These are phyloP conservation scores for Cydia amplana DNA, from an alignment of 1,140 invertebrate genomes.

Conservation along the genomic window DNA sequence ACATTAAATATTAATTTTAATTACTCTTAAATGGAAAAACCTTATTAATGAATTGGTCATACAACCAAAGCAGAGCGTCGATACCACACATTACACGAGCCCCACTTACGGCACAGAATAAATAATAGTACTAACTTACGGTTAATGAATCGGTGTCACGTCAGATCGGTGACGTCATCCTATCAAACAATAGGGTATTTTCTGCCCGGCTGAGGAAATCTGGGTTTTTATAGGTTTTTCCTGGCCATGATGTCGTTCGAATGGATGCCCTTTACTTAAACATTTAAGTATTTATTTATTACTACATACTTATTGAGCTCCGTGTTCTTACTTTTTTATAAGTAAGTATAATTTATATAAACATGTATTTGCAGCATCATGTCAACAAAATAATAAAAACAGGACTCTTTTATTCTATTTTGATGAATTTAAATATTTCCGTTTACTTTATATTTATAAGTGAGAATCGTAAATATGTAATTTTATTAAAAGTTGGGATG, in stretches of 20 bases:
- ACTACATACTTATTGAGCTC: too few species aligned
- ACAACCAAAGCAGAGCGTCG: background rate
- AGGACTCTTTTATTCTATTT: too few species aligned
- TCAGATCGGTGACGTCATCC: background rate
- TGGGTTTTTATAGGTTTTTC: slow-evolving; percentile 9
- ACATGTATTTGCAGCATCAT: too few species aligned
- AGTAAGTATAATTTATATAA: background rate
- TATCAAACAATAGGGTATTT: slow-evolving; percentile 26
- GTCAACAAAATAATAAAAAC: too few species aligned
- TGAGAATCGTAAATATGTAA: too few species aligned
- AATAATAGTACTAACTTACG: too few species aligned
- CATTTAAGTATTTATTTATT: too few species aligned
- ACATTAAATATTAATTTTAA: background rate
- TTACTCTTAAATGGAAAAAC: background rate
- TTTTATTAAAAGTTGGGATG: too few species aligned
- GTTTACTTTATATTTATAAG: too few species aligned
- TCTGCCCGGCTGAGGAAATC: background rate
- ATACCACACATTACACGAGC: slow-evolving; percentile 1
- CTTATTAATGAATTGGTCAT: background rate
- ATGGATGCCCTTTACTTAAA: background rate
- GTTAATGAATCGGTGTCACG: slow-evolving; percentile 7
- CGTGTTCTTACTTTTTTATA: background rate
- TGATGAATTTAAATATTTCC: too few species aligned
- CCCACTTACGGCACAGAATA: background rate
- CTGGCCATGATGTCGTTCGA: background rate